Base-by-base conservation (phyloP, 1,140 invertebrate genomes). In the Bathynomus jamesi region DNA sequence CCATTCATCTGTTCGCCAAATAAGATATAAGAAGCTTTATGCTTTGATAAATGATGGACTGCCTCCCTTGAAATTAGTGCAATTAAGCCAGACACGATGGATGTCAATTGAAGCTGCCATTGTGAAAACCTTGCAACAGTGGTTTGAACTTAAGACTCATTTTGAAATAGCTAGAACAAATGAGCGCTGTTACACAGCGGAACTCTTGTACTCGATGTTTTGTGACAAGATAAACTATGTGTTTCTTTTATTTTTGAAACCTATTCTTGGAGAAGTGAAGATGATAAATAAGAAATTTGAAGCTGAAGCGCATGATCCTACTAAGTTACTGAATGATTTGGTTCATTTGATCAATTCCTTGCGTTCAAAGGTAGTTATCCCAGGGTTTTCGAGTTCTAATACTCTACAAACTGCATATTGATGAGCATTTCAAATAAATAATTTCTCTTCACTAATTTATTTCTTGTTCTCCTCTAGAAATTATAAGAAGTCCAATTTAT, bases 31-130 rank as follows among this genome's bases (percentile, higher is more conserved):
- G 25, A 21, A 53, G 8, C 27, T 66, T 32, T 71, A 29, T 71
- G 25, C 27, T 30, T 1, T 28, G 46, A 72, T 31, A 21, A 62
- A 67, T 72, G 27, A 67, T 21, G 65, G 71, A 30, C 2, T 62
- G 0, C 24, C 4, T 32, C 82, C 81, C 69, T 69, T 79, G 67
- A 78, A 78, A 78, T 79, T 83, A 67, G 69, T 80, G 3, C 73
- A 82, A 53, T 63, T 80, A 13, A 80, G 78, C 60, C 30, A 80
- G 25, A 84, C 81, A 7, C 72, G 81, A 70, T 83, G 80, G 80
- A 71, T 83, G 53, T 80, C 79, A 11, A 80, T 80, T 64, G 77
- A 80, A 74, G 46, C 61, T 46, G 80, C 79, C 17, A 79, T 81
- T 3, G 72, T 75, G 68, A 30, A 78, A 62, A 80, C 81, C 61